Evolutionary conservation across 92 coral and sea anemone species (phyloP).

Genomic region (Palythoa heliodiscus): DNA sequence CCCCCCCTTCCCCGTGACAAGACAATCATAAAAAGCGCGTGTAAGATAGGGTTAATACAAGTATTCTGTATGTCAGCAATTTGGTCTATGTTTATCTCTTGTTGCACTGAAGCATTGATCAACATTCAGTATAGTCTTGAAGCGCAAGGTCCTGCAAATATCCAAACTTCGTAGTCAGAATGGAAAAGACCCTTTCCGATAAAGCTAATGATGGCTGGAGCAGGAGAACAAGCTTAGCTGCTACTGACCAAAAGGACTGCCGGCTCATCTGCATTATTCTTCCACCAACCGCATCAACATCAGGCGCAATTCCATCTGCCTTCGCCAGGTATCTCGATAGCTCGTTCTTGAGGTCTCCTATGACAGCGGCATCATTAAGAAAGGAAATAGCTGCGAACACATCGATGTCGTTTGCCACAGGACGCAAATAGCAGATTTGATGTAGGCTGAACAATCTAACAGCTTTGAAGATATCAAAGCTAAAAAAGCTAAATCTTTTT

Average conservation of each 20-base stretch:
- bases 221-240: constrained; percentile 34
- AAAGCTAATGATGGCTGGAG: not conserved
- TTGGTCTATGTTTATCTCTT: too few relatives aligned
- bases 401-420: constrained; percentile 40
- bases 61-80: too few relatives aligned
- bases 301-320: constrained; percentile 32
- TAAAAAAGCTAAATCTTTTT: too few relatives aligned
- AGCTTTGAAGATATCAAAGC: constrained; percentile 45
- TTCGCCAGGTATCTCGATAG: constrained; percentile 27
- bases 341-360: not conserved
- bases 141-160: too few relatives aligned
- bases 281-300: constrained; percentile 14
- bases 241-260: too few relatives aligned
- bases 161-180: too few relatives aligned
- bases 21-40: too few relatives aligned
- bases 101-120: too few relatives aligned
- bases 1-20: too few relatives aligned
- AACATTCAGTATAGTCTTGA: too few relatives aligned
- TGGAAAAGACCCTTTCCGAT: constrained; percentile 34
- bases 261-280: constrained; percentile 31
- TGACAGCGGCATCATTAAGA: constrained; percentile 3
- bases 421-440: constrained; percentile 25
- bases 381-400: not conserved
- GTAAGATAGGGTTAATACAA: too few relatives aligned
- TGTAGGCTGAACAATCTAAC: constrained; percentile 44